These are phyloP conservation scores for Trachelus stipa DNA, from an alignment of 2,888 invertebrate genomes.

Conservation along the genomic window DNA sequence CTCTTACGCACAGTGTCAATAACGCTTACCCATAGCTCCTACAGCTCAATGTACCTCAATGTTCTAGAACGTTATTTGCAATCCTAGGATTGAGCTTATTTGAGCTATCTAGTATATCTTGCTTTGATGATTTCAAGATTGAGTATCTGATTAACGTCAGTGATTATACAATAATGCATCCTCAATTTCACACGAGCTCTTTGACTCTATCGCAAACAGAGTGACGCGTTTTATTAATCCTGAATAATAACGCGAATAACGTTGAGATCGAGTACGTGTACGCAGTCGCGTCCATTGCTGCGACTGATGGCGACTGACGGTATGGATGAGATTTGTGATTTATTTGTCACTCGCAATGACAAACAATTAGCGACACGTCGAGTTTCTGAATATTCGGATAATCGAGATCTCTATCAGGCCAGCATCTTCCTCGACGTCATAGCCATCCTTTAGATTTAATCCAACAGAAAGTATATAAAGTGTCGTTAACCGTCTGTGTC, in stretches of 20 bases:
- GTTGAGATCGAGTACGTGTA: not conserved
- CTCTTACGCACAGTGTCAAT: not conserved
- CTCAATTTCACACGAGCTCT: not conserved
- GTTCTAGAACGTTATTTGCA: not conserved
- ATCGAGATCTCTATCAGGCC: not conserved
- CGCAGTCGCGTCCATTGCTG: not conserved
- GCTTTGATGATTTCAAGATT: not conserved
- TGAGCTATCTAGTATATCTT: not conserved
- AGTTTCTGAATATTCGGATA: not conserved
- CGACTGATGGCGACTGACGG: not conserved
- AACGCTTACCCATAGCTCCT: not conserved
- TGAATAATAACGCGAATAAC: not conserved
- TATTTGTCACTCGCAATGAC: not conserved
- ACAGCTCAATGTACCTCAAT: not conserved
- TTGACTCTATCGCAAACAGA: not conserved
- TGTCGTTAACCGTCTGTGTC: not conserved
- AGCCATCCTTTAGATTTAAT: not conserved
- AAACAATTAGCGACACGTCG: not conserved
- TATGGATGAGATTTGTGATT: not conserved
- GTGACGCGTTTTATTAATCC: not conserved
- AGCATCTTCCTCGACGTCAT: not conserved
- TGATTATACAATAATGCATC: not conserved
- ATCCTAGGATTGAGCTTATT: not conserved
- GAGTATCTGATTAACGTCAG: not conserved
- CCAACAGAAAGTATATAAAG: not conserved